Evolutionary conservation across 2,113 vertebrate species (phyloP), one percentile per base, ranked within the genome.

Genomic region (Notechis scutatus): DNA sequence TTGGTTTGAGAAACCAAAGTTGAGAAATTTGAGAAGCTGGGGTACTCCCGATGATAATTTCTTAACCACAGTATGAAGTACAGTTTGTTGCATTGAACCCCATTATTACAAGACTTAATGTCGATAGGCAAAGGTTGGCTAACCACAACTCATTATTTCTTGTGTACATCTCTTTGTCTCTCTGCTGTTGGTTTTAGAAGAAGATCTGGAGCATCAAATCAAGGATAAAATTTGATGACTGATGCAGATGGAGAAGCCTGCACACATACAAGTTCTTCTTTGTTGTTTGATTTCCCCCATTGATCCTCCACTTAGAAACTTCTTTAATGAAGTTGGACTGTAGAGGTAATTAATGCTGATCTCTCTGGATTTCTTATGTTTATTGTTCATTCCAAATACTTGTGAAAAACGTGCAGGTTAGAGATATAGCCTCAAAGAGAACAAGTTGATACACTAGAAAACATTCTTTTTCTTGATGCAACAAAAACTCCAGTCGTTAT

Each of bases 321-420:
- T 92, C 88, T 9, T 88, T 57, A 94, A 89, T 26, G 92, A 93
- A 92, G 52, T 92, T 93, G 95, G 93, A 95, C 93, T 96, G 95
- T 94, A 91, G 85, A 61, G 15, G 92, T 45, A 81, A 95, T 94
- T 14, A 56, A 24, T 34, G 45, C 93, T 92, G 8, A 93, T 54
- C n/a, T 34, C 52, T 94, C n/a, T 94, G 95, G 92, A 94, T 96
- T 96, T 81, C 69, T 39, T 21, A 81, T 9, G 74, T 81, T 42
- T 18, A 42, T 7, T 81, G 74, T 8, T 39, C n/a, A 81, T 81
- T 81, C 69, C 34, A 81, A 39, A 42, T 42, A 81, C 34, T 94
- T 95, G 90, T 92, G 92, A 64, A 92, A 94, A 96, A 94, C 29
- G 91, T 59, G 85, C 93, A 93, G n/a, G 12, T 88, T 61, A 91